These are phyloP conservation scores for Neuroterus valhalla DNA, from an alignment of 1,140 invertebrate species.

Conservation along the genomic window DNA sequence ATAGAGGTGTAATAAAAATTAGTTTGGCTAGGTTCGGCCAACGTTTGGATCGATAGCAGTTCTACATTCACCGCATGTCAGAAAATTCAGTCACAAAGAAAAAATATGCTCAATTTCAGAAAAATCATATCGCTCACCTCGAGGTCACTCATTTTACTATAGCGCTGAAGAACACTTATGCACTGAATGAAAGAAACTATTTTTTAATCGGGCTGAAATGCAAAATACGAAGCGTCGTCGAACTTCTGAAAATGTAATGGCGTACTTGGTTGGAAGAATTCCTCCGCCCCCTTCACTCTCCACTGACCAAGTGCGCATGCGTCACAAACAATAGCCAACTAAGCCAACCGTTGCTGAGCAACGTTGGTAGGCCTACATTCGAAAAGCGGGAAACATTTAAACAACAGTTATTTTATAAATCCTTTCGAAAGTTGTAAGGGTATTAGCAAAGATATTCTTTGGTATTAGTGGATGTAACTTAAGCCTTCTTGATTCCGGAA, in stretches of 20 bases:
- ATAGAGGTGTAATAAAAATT: background rate
- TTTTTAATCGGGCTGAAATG: slow-evolving; percentile 26
- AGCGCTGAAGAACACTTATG: background rate
- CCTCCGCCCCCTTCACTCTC: slow-evolving; percentile 47
- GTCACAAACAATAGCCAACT: slow-evolving; percentile 9
- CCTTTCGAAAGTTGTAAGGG: too few relatives aligned
- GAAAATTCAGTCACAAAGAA: background rate
- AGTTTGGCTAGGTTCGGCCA: background rate
- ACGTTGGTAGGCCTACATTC: background rate
- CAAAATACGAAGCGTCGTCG: slow-evolving; percentile 41
- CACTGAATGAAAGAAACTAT: background rate
- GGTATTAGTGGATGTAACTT: too few relatives aligned
- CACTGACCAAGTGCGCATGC: slow-evolving; percentile 38
- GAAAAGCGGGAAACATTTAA: too few relatives aligned
- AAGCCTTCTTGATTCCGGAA: too few relatives aligned
- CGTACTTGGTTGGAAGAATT: slow-evolving; percentile 48
- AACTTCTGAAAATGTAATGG: slow-evolving; percentile 48
- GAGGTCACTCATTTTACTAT: slow-evolving; percentile 57
- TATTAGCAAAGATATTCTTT: too few relatives aligned
- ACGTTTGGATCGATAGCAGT: slow-evolving; percentile 57
- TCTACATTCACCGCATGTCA: slow-evolving; percentile 34
- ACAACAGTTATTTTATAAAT: too few relatives aligned
- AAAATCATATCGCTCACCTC: slow-evolving; percentile 50
- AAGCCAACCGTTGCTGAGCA: slow-evolving; percentile 24
- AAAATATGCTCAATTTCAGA: background rate